Evolutionary conservation across 1,140 invertebrate genomes (phyloP), one percentile per base, ranked within the genome.

Genomic region (Eulimnadia texana): DNA sequence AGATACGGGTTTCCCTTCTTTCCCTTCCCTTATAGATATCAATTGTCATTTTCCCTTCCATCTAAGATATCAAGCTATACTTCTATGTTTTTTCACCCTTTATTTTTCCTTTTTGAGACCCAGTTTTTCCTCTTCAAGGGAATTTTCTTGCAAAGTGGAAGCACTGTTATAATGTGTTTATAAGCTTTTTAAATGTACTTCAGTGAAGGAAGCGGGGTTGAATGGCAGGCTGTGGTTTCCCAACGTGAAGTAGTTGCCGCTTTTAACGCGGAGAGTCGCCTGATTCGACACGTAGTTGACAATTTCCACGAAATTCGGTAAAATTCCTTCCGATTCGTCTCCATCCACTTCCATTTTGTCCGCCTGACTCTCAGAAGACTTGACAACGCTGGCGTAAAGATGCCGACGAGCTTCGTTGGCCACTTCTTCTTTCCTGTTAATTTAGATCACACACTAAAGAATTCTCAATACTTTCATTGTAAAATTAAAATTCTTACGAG

Each of bases 381-480:
- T 63, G 23, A 61, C 50, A 19, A 49, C 53, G 33, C 56, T 52
- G 55, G 52, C 80, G 68, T 86, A 87, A 1, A 88, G 69, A 64
- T 80, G 78, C 74, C 84, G 84, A 49, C 79, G 70, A 16, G 86
- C 85, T 74, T 88, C 85, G 16, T 75, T 73, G 62, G 80, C 80
- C 6, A 90, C 82, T 68, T 90, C 87, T 62, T 85, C 84, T 73
- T 88, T 86, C 25, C 84, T 85, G 66, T 47, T 72, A 70, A n/a
- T 57, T 55, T 19, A 60, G 19, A 2, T 50, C 19, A 24, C 23
- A 47, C 49, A 52, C 22, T 22, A 57, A 42, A 23, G n/a, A 10
- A 60, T 25, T 22, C 25, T 49, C 23, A 13, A 53, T 28, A 51
- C 2, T 51, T 11, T 55, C 53, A 55, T 16, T 24, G 9, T 52